Evolutionary conservation across 2,888 invertebrate species (phyloP).

Genomic region (Megamerina dolium): DNA sequence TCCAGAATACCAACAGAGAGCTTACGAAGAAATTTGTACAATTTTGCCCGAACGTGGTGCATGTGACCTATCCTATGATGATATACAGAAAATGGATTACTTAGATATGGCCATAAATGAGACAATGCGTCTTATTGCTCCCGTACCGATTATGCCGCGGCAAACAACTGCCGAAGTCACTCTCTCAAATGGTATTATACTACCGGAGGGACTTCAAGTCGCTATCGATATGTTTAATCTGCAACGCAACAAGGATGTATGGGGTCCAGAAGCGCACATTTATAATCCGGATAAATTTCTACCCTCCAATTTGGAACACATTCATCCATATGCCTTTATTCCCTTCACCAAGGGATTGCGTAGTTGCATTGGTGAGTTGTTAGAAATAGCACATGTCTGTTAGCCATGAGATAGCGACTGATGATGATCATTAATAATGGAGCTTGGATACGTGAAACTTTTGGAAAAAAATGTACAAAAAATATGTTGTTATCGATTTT

Average conservation of each 20-base stretch:
- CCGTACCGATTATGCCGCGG: constrained; percentile 34
- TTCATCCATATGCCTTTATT: constrained; percentile 41
- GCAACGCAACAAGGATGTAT: constrained; percentile 37
- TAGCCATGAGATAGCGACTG: not conserved
- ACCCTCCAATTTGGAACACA: constrained; percentile 32
- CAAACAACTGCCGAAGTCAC: constrained; percentile 25
- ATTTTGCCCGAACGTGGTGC: constrained; percentile 34
- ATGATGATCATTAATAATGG: too few species aligned
- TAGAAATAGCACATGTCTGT: not conserved
- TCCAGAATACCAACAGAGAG: too few species aligned
- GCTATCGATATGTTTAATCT: constrained; percentile 35
- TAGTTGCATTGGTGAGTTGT: constrained; percentile 35
- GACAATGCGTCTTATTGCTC: constrained; percentile 38
- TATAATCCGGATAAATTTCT: constrained; percentile 46
- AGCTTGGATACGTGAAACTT: too few species aligned
- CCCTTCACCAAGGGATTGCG: constrained; percentile 43
- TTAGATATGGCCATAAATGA: constrained; percentile 41
- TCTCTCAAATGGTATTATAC: too few species aligned
- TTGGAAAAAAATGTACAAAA: too few species aligned
- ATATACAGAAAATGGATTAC: constrained; percentile 31
- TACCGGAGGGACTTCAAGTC: constrained; percentile 36
- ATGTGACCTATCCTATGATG: too few species aligned
- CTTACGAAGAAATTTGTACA: constrained; percentile 33
- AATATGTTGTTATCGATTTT: constrained; percentile 12
- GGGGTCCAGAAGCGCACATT: constrained; percentile 39